Percentiles rank a stretch among this genome's conserved stretches.
phyloP scores from a whole-genome alignment of 2,797 vertebrate genomes.

The Petrocephalus sullivani region DNA sequence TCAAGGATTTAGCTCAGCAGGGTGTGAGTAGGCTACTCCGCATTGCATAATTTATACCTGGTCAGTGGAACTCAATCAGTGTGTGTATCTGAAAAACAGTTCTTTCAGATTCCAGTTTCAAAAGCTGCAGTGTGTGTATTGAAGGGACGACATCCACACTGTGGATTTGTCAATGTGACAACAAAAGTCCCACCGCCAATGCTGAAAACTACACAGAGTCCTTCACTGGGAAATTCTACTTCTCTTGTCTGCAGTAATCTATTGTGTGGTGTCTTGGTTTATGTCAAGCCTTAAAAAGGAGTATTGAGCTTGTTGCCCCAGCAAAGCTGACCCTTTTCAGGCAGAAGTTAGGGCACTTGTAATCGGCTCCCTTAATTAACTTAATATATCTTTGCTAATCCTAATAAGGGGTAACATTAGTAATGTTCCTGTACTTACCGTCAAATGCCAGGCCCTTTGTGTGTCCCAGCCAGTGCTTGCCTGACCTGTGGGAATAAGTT shows the following conservation, averaged over 20 bases:
- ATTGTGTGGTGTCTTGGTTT: neutral
- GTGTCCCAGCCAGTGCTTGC: neutral
- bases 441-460: neutral
- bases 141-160: neutral
- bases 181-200: neutral
- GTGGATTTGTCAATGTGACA: neutral
- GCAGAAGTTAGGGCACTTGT: neutral
- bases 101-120: neutral
- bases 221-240: neutral
- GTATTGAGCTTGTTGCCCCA: neutral
- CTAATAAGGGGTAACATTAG: constrained; percentile 12
- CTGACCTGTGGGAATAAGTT: neutral
- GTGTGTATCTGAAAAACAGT: neutral
- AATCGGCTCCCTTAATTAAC: neutral
- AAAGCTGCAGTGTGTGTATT: neutral
- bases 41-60: neutral
- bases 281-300: neutral
- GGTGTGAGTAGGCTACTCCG: neutral
- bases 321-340: neutral
- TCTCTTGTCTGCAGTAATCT: neutral
- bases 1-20: neutral
- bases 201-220: neutral
- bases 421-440: neutral
- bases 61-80: neutral
- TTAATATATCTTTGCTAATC: constrained; percentile 2